Evolutionary conservation across 2,888 invertebrate species (phyloP), one percentile per base, ranked within the genome.

Genomic region (Eudemis profundana): DNA sequence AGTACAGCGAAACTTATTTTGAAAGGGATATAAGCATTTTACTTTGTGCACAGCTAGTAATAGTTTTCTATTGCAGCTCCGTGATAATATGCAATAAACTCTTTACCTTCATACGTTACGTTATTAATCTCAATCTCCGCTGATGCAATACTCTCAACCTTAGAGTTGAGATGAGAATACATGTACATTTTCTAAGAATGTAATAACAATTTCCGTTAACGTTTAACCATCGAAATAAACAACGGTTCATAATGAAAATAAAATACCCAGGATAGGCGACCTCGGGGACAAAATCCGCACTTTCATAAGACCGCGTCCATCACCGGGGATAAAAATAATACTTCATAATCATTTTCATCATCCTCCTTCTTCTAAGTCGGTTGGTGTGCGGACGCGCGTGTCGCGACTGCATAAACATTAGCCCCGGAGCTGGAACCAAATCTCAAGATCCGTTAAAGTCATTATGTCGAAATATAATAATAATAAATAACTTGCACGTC

Each of bases 311-410:
- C 73, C 67, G 69, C 74, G 74, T 82, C 76, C 77, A 78, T 82
- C 82, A 82, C 44, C 54, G 54, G 46, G 81, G 77, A 82, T 83
- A 81, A 82, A 82, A 81, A 82, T 84, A 83, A 83, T 77, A 77
- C 78, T 76, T 73, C 65, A 79, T 81, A 83, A 83, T 84, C 77
- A 84, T 84, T 83, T 80, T 73, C 78, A 74, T 81, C 78, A 74
- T 75, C 76, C 74, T 72, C 53, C 75, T 46, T 44, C 78, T 74
- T 76, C 76, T 79, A 79, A 82, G 83, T 81, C 81, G 80, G 72
- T 72, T 73, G 77, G 75, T 75, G 72, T 76, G 76, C 72, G 72
- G 70, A 27, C 69, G 75, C 67, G 77, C 84, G 83, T 84, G 84
- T 78, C 75, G 66, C 70, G 82, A 85, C 79, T 84, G 74, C 75